Conservation (phyloP, 2,888 invertebrate genomes). For the Tiphia femorata region DNA sequence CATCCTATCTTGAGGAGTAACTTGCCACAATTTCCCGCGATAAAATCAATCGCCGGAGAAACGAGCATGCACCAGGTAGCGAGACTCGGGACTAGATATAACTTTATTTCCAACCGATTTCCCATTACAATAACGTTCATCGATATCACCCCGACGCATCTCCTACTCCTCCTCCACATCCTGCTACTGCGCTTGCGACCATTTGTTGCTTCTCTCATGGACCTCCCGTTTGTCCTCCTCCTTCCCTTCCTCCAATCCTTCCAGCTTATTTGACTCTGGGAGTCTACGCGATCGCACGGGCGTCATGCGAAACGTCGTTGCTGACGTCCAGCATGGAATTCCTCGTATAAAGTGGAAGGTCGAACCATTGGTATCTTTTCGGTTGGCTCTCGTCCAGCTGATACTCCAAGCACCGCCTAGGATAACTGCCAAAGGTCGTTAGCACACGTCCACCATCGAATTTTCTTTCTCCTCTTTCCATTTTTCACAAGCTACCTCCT, state of each 20-base stretch:
- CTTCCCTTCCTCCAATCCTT: neutral
- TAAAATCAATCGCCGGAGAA: too few relatives aligned
- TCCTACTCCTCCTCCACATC: neutral
- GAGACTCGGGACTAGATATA: too few relatives aligned
- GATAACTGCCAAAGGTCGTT: constrained; percentile 44
- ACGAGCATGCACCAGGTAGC: too few relatives aligned
- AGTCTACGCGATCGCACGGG: constrained; percentile 12
- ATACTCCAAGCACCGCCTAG: constrained; percentile 60
- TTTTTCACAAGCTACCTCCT: too few relatives aligned
- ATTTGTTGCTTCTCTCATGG: too few relatives aligned
- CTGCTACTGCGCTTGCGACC: too few relatives aligned
- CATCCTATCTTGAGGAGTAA: too few relatives aligned
- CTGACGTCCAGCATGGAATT: neutral
- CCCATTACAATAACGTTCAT: too few relatives aligned
- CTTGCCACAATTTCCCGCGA: too few relatives aligned
- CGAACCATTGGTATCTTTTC: constrained; percentile 63
- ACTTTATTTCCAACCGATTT: too few relatives aligned
- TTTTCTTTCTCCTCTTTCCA: neutral
- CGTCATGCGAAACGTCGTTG: constrained; percentile 3
- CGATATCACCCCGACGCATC: too few relatives aligned
- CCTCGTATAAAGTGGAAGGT: constrained; percentile 54
- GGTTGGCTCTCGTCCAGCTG: constrained; percentile 57
- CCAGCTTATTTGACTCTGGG: neutral
- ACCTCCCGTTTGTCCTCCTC: neutral
- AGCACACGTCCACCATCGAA: constrained; percentile 18